phyloP scores from a whole-genome alignment of 2,797 vertebrate species.

The Parotocinclus haroldoi region DNA sequence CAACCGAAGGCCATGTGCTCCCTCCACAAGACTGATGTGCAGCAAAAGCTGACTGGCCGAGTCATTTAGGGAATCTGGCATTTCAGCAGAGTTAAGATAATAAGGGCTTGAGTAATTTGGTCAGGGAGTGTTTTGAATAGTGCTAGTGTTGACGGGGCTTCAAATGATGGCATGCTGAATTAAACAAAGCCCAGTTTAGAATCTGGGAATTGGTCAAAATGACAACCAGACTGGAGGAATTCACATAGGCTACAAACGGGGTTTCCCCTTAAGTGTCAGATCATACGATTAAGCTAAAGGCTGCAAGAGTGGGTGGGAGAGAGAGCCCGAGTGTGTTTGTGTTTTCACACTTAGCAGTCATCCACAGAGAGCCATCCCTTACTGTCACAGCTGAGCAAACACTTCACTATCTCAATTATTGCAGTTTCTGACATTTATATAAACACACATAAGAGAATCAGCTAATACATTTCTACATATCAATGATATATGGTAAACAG shows the following conservation, averaged over 20 bases:
- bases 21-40: conserved; percentile 6
- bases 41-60: not conserved
- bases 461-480: too few relatives aligned
- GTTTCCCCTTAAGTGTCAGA: conserved; percentile 3
- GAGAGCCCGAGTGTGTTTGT: not conserved
- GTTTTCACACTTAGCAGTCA: conserved; percentile 1
- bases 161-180: not conserved
- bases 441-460: too few relatives aligned
- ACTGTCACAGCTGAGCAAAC: conserved; percentile 12
- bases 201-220: not conserved
- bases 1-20: conserved; percentile 5
- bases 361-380: conserved; percentile 12
- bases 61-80: conserved; percentile 9
- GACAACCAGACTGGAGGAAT: not conserved
- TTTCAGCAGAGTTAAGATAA: conserved; percentile 23
- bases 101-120: conserved; percentile 31
- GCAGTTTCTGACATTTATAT: too few relatives aligned
- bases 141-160: conserved; percentile 1
- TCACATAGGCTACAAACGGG: not conserved
- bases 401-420: not conserved
- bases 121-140: conserved; percentile 20
- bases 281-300: not conserved
- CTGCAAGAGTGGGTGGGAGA: not conserved
- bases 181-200: not conserved
- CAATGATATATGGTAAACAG: too few relatives aligned